Evolutionary conservation across 2,113 vertebrate genomes (phyloP).

Genomic region (Centrocercus urophasianus): DNA sequence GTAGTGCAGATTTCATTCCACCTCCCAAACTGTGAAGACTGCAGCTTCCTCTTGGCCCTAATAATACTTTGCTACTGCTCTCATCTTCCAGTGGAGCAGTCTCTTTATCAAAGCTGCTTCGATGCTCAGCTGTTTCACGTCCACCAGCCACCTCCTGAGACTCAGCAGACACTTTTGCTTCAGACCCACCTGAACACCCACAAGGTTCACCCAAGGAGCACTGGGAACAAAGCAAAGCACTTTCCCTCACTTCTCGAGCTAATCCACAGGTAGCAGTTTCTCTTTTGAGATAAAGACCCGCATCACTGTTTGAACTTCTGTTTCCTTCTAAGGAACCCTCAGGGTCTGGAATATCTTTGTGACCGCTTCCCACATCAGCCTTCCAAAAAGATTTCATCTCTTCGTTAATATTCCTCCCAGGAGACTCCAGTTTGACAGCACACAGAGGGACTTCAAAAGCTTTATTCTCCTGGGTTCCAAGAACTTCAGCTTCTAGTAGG

Average conservation of each 20-base stretch:
- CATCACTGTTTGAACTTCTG: neutral
- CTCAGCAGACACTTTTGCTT: neutral
- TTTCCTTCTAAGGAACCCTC: neutral
- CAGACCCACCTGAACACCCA: neutral
- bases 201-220: neutral
- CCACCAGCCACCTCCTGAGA: neutral
- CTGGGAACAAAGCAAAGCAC: neutral
- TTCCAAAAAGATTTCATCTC: conserved; percentile 82
- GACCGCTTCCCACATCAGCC: neutral
- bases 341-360: neutral
- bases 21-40: neutral
- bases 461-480: conserved; percentile 57
- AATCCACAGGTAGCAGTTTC: neutral
- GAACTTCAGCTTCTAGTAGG: conserved; percentile 81
- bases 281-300: neutral
- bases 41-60: neutral
- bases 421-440: conserved; percentile 79
- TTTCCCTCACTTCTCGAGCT: neutral
- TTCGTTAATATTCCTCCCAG: conserved; percentile 81
- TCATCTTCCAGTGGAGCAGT: neutral
- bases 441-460: conserved; percentile 61
- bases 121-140: neutral
- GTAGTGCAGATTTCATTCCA: neutral
- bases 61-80: neutral
- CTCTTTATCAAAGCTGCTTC: neutral